phyloP scores from a whole-genome alignment of 2,797 vertebrate genomes.

The Danio kyathit region DNA sequence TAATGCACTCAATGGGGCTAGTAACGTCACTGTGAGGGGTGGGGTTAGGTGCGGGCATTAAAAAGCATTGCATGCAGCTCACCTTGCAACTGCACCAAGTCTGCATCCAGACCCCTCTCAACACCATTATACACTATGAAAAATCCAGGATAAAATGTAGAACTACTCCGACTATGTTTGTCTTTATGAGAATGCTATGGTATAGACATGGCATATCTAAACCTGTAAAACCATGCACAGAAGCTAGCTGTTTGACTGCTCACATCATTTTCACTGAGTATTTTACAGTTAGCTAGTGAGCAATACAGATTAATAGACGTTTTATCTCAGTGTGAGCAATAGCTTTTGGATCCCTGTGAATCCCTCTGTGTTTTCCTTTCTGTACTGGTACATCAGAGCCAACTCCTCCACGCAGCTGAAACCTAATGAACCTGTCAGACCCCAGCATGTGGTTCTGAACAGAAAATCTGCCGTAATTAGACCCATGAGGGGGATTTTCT shows the following conservation, averaged over 20 bases:
- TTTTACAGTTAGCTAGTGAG: slow-evolving; percentile 14
- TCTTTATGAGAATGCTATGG: too few species aligned
- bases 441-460: slow-evolving; percentile 36
- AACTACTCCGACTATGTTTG: too few species aligned
- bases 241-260: background rate
- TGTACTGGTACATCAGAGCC: background rate
- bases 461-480: slow-evolving; percentile 37
- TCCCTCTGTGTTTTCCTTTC: slow-evolving; percentile 35
- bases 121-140: too few species aligned
- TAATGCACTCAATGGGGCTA: too few species aligned
- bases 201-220: too few species aligned
- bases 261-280: background rate
- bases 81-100: too few species aligned
- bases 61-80: too few species aligned
- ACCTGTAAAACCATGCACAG: background rate
- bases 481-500: slow-evolving; percentile 29
- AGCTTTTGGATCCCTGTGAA: slow-evolving; percentile 27
- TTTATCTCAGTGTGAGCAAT: slow-evolving; percentile 8
- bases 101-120: too few species aligned
- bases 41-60: too few species aligned
- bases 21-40: too few species aligned
- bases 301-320: background rate
- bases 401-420: slow-evolving; percentile 10
- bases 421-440: slow-evolving; percentile 43
- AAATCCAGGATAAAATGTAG: too few species aligned